Evolutionary conservation across 2,113 vertebrate genomes (phyloP), one percentile per base, ranked within the genome.

Genomic region (Gopherus evgoodei): DNA sequence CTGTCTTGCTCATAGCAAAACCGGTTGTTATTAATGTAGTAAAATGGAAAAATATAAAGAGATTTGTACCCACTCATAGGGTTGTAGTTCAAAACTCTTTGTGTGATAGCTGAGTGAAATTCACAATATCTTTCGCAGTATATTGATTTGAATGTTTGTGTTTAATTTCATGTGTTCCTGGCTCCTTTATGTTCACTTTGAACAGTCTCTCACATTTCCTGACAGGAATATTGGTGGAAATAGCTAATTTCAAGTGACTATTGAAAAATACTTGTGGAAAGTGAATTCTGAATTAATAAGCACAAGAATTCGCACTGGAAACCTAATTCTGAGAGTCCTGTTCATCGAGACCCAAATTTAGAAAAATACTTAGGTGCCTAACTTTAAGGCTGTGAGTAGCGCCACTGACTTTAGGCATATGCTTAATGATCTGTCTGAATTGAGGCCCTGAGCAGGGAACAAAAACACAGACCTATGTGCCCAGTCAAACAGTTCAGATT

Each of bases 121-220:
- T 97, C 96, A 95, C 93, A 96, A 91, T 92, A 49, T 95, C 95
- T 95, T 89, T 86, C 83, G 82, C 95, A 97, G 95, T 96, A 95
- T 93, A 97, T 91, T 96, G 93, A 72, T 87, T 92, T 95, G 96
- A 96, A 95, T 93, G 96, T 93, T 93, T 85, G 95, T 96, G 96
- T 95, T 95, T 97, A 96, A 97, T 97, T 97, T 97, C 94, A 93
- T 94, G 96, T 96, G 97, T 97, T 97, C 96, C 95, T 96, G 95
- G 94, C 96, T 93, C 88, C 91, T 97, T 96, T 97, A 91, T 97
- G 93, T 97, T 97, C 96, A 96, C 96, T 97, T 95, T 96, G 96
- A 96, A 96, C 76, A 96, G 86, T 95, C 96, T 96, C 91, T 96
- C 96, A 95, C 93, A 95, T 96, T 97, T 95, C 87, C 95, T 96